Evolutionary conservation across 2,888 invertebrate genomes (phyloP), one percentile per base, ranked within the genome.

Genomic region (Cactoblastis cactorum): DNA sequence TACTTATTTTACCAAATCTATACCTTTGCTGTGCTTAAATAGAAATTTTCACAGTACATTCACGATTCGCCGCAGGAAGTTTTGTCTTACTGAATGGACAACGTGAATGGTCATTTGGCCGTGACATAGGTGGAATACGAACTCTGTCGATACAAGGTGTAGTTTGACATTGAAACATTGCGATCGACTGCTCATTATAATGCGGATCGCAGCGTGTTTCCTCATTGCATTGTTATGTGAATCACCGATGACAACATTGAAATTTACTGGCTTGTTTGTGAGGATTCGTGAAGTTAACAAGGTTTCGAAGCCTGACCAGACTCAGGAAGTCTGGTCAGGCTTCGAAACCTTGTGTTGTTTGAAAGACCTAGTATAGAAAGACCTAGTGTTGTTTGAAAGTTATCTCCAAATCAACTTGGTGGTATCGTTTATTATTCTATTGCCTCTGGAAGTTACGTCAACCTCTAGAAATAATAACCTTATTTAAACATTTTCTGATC

Each of bases 171-270:
- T 63, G 58, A 61, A 57, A 58, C 53, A 50, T 50, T 28, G 51
- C 48, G 37, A 28, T 50, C 52, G 53, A 53, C 51, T 51, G 53
- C 54, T 63, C 61, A 69, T 80, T 78, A 73, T 58, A 62, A 80
- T 83, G 77, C 81, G 57, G 58, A 62, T 58, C 71, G 71, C 69
- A 59, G 53, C 57, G 39, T 54, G 70, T 74, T 77, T 74, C 77
- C 76, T 76, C 71, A 71, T 78, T 75, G 79, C 80, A 63, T 64
- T 66, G 68, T 58, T 60, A 53, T 50, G 59, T 80, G 81, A 81
- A 67, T 81, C 81, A 81, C 56, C 49, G 41, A 51, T 37, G 51
- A 51, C 54, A 49, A 47, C 37, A 28, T 39, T 38, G n/a, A 50
- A 34, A 34, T 38, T 45, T 35, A 45, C 43, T 24, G 33, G 12